phyloP scores from a whole-genome alignment of 2,113 vertebrate genomes.

The Cochlearius cochlearius region DNA sequence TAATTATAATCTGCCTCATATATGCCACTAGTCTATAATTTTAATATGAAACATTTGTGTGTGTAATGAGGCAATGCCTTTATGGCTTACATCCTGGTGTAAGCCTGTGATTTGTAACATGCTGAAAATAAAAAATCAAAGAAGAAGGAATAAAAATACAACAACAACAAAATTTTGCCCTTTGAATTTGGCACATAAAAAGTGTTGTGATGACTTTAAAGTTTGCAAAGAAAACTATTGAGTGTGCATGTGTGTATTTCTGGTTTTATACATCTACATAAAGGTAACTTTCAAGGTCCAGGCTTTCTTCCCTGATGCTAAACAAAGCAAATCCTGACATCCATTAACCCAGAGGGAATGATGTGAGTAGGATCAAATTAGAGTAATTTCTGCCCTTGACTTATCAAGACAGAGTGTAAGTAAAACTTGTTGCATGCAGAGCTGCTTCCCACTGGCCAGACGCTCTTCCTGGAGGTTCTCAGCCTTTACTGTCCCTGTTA shows the following conservation, averaged over 20 bases:
- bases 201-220: not conserved
- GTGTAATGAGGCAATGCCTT: constrained; percentile 38
- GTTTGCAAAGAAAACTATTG: not conserved
- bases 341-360: not conserved
- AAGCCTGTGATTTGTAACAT: not conserved
- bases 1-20: constrained; percentile 26
- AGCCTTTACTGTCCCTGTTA: not conserved
- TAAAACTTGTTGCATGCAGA: not conserved
- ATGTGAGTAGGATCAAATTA: not conserved
- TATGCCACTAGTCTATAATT: constrained; percentile 39
- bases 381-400: not conserved
- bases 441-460: not conserved
- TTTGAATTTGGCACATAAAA: not conserved
- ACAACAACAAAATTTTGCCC: not conserved
- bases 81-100: not conserved
- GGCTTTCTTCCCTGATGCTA: not conserved
- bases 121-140: not conserved
- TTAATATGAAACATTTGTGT: constrained; percentile 50
- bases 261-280: not conserved
- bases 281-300: not conserved
- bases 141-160: constrained; percentile 14
- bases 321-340: not conserved
- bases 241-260: not conserved
- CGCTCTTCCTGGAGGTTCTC: not conserved
- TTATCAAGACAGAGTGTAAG: not conserved